A percentile compares a stretch with the other conserved stretches of the same genome.
These are phyloP conservation scores for Amiota communis DNA, from an alignment of 2,888 invertebrate species.

Conservation along the genomic window DNA sequence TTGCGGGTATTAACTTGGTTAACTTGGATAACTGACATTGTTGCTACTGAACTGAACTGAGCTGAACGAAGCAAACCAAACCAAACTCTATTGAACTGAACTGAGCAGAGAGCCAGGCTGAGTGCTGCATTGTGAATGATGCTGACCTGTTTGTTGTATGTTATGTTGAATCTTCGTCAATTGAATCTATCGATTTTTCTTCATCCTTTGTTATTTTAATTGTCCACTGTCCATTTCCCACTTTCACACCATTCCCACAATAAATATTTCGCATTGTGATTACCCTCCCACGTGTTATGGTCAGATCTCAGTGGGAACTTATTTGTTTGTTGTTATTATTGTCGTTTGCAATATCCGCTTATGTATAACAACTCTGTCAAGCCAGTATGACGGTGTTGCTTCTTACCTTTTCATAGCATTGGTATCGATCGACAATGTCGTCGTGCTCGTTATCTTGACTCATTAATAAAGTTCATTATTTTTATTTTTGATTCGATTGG, in stretches of 20 bases:
- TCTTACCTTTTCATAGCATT: no score
- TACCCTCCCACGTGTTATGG: neutral
- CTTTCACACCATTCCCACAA: no score
- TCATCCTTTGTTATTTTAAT: neutral
- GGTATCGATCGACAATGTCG: neutral
- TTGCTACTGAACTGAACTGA: conserved; percentile 4
- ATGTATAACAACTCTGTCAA: neutral
- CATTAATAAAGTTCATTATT: conserved; percentile 12
- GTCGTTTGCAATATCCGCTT: neutral
- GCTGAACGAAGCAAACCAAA: neutral
- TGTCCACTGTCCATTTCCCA: neutral
- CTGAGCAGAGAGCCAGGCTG: neutral
- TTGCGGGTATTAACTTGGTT: conserved; percentile 20
- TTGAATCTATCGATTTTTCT: neutral
- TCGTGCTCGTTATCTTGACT: neutral
- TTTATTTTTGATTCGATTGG: no score
- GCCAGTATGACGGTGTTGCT: neutral
- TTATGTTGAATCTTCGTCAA: neutral
- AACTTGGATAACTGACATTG: conserved; percentile 11
- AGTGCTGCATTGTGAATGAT: conserved; percentile 7
- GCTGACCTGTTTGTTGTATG: neutral
- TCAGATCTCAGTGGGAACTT: no score
- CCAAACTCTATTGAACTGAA: conserved; percentile 6
- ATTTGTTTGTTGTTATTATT: neutral
- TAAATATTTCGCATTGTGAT: neutral